A percentile compares a stretch with the other conserved stretches of the same genome.
Conservation (phyloP, 1,140 invertebrate species). For the Brachionus rotundiformis region DNA sequence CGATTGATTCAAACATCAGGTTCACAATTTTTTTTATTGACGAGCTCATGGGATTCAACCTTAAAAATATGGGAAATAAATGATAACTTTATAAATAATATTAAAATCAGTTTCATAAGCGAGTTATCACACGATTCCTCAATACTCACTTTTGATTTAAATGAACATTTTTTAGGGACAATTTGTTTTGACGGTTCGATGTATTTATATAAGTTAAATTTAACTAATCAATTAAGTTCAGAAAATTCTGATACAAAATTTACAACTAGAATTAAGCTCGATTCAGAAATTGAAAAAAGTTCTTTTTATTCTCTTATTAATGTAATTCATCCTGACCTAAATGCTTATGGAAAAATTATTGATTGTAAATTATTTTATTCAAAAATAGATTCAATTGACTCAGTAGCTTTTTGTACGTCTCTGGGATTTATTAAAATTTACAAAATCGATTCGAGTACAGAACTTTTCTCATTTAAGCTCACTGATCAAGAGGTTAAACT, state of each 20-base stretch:
- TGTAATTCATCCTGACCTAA: not conserved
- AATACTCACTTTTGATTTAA: slow-evolving; percentile 22
- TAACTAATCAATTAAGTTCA: too few species aligned
- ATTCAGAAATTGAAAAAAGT: not conserved
- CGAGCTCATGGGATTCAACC: slow-evolving; percentile 48
- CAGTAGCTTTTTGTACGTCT: slow-evolving; percentile 22
- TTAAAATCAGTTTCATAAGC: not conserved
- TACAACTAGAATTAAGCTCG: not conserved
- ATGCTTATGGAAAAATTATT: not conserved
- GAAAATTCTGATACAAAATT: not conserved
- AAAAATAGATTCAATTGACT: slow-evolving; percentile 10
- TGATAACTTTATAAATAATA: not conserved
- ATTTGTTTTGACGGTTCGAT: slow-evolving; percentile 23
- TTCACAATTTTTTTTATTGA: not conserved
- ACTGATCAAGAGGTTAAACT: not conserved
- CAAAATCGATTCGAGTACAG: slow-evolving; percentile 22
- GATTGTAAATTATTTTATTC: not conserved
- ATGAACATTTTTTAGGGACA: not conserved
- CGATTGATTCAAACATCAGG: not conserved
- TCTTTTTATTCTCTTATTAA: not conserved
- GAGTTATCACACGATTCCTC: slow-evolving; percentile 36
- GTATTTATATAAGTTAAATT: not conserved
- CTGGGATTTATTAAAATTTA: slow-evolving; percentile 33
- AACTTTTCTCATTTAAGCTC: slow-evolving; percentile 47
- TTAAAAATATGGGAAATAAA: slow-evolving; percentile 42